Base-by-base conservation (phyloP, 1,140 invertebrate species). In the Pollicipes pollicipes region DNA sequence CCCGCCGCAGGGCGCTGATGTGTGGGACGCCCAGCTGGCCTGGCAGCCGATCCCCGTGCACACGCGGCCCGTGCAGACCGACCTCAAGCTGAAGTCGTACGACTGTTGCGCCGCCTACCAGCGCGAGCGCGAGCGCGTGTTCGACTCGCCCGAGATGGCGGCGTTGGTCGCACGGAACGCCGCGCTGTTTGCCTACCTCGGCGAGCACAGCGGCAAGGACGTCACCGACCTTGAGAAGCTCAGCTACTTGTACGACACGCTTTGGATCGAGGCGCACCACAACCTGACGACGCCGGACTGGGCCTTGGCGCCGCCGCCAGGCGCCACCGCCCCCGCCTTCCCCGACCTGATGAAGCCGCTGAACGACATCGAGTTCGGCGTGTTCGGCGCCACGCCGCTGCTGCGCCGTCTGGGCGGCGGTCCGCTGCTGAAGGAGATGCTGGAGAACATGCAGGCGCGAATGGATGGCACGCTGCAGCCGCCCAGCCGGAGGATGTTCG, bases 341-440 rank as follows among this genome's bases (percentile, higher is more conserved):
- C 37, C 37, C 10, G 10, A 45, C 10, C 37, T 45, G 37, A 10
- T 45, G 24, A 24, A 45, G 10, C 24, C 10, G 37, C 10, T 24
- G 37, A 24, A 10, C 37, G 37, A 45, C 24, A 10, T 45, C 24
- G 24, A 24, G 10, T 45, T 45, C 37, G 10, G 24, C 10, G 10
- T 45, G 37, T 24, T 45, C 10, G 37, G 37, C 37, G 10, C 10
- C 10, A 45, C 10, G 10, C 10, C 10, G 37, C 37, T 10, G 37
- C 37, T 45, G 37, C 37, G 37, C 10, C 37, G 37, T 10, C 37
- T 45, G 37, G 37, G 37, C 0, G 96, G 96, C 0, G 96, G 97
- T 78, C 98, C 98, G 78, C 98, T 95, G 0, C 96, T 96, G 84
- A 97, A 93, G 8, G 93, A 95, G 3, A 91, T 89, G 78, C 10